Conservation (phyloP, 2,113 vertebrate genomes). For the Strix uralensis region DNA sequence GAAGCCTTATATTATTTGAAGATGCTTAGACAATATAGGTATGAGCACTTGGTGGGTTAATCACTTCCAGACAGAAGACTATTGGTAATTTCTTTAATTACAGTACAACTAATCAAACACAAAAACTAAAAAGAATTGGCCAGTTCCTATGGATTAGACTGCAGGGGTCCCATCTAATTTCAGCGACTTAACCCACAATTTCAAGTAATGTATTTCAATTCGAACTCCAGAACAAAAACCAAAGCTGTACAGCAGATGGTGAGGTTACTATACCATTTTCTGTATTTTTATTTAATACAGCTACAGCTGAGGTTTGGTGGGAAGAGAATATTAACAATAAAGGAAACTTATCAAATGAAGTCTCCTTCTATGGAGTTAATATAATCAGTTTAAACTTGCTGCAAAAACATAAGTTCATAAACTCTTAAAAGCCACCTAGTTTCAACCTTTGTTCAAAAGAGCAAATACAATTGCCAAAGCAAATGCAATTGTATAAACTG, state of each 20-base stretch:
- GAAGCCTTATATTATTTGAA: conserved; percentile 5
- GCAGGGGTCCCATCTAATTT: conserved; percentile 75
- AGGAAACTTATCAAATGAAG: neutral
- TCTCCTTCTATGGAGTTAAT: neutral
- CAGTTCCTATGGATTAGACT: conserved; percentile 74
- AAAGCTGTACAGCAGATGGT: conserved; percentile 84
- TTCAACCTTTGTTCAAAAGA: neutral
- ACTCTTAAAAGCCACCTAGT: neutral
- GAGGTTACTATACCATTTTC: conserved; percentile 68
- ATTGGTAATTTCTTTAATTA: conserved; percentile 80
- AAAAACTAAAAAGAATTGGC: conserved; percentile 74
- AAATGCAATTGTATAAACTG: neutral
- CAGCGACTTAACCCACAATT: conserved; percentile 68
- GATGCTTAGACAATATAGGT: conserved; percentile 48
- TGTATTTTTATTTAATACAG: conserved; percentile 7
- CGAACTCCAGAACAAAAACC: conserved; percentile 70
- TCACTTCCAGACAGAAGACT: conserved; percentile 46
- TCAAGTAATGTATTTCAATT: conserved; percentile 64
- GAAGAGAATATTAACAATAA: neutral
- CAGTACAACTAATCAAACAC: conserved; percentile 79
- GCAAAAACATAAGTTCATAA: neutral
- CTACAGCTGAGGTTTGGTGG: conserved; percentile 31
- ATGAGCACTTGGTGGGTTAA: conserved; percentile 55
- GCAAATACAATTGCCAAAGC: neutral
- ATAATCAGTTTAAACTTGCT: neutral